Evolutionary conservation across 2,888 invertebrate species (phyloP).

Genomic region (Athalia cordata): DNA sequence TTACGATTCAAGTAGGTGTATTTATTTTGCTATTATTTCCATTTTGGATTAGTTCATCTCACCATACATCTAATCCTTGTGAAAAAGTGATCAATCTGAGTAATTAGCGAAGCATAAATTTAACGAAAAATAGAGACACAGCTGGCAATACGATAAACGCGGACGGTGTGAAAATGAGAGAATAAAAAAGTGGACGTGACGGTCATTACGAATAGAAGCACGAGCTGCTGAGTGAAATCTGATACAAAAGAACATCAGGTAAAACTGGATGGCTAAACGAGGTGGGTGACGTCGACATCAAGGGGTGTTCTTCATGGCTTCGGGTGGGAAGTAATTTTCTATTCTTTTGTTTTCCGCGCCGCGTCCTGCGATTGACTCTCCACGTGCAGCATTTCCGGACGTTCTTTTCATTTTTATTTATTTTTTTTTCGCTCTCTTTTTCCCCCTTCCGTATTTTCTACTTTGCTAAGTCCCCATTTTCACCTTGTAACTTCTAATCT

Average conservation of each 20-base stretch:
- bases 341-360: conserved; percentile 34
- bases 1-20: not conserved
- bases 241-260: conserved; percentile 39
- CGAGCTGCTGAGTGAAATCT: conserved; percentile 29
- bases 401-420: not conserved
- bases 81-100: too few relatives aligned
- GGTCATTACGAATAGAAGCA: conserved; percentile 2
- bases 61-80: too few relatives aligned
- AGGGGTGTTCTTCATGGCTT: not conserved
- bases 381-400: not conserved
- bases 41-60: not conserved
- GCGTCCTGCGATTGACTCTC: conserved; percentile 25
- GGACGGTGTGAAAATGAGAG: conserved; percentile 11
- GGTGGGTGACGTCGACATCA: conserved; percentile 15
- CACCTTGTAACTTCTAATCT: not conserved
- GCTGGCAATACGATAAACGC: not conserved
- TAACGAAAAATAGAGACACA: too few relatives aligned
- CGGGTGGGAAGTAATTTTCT: conserved; percentile 31
- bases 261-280: conserved; percentile 29
- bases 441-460: not conserved
- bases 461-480: not conserved
- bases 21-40: not conserved
- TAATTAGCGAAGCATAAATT: too few relatives aligned
- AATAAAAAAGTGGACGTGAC: conserved; percentile 2
- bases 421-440: not conserved